Conservation (phyloP, 2,888 invertebrate species). For the Agrilus mali region DNA sequence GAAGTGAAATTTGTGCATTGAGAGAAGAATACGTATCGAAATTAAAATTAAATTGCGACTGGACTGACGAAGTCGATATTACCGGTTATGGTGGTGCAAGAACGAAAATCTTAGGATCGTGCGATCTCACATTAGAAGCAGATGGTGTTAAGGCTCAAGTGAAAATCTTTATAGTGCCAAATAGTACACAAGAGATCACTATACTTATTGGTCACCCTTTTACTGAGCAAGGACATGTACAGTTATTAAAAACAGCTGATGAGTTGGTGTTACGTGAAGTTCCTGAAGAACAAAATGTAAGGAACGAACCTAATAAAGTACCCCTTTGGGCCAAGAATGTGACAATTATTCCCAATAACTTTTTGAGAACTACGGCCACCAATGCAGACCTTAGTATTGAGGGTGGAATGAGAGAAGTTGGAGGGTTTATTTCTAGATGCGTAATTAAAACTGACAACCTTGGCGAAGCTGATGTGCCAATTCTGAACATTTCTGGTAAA, state of each 20-base stretch:
- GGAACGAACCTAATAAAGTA: slow-evolving; percentile 2
- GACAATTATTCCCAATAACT: slow-evolving; percentile 10
- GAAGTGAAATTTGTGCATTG: too few relatives aligned
- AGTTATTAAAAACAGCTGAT: too few relatives aligned
- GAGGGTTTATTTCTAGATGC: slow-evolving; percentile 10
- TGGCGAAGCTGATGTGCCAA: slow-evolving; percentile 8
- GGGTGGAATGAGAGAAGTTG: slow-evolving; percentile 10
- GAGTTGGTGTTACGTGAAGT: too few relatives aligned
- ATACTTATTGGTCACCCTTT: too few relatives aligned
- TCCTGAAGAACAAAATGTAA: too few relatives aligned
- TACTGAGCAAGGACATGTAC: too few relatives aligned
- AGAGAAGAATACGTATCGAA: too few relatives aligned
- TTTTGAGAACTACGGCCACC: slow-evolving; percentile 1
- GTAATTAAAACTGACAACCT: slow-evolving; percentile 9
- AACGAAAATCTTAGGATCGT: too few relatives aligned
- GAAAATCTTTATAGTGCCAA: too few relatives aligned
- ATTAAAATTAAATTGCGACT: not conserved
- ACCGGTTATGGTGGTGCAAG: not conserved
- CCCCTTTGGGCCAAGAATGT: slow-evolving; percentile 3
- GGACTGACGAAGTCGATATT: not conserved
- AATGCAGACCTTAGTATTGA: slow-evolving; percentile 8
- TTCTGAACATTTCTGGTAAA: slow-evolving; percentile 4
- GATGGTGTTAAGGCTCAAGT: too few relatives aligned
- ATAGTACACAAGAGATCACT: too few relatives aligned
- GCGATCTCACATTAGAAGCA: too few relatives aligned